Conservation (phyloP, 2,113 vertebrate genomes). For the Argyrosomus japonicus region DNA sequence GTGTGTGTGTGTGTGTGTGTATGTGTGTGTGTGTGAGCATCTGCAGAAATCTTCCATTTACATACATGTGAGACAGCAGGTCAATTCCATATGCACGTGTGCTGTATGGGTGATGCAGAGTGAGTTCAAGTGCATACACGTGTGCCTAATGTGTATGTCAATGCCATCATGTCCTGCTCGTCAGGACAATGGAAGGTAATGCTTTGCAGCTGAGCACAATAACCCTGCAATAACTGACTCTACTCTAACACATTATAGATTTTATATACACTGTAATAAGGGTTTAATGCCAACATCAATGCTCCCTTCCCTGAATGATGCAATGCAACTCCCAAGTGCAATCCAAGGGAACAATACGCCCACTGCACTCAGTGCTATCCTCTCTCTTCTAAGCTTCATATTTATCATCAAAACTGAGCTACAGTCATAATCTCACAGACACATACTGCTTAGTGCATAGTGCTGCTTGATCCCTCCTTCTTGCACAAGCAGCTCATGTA, state of each 20-base stretch:
- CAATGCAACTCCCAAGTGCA: conserved; percentile 69
- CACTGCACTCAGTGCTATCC: conserved; percentile 46
- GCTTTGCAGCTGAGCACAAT: conserved; percentile 32
- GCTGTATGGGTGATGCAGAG: conserved; percentile 46
- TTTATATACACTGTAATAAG: conserved; percentile 11
- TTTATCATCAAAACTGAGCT: conserved; percentile 57
- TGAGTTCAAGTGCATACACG: conserved; percentile 39
- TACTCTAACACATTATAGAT: conserved; percentile 13
- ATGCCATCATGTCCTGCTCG: conserved; percentile 51
- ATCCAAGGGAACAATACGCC: conserved; percentile 63
- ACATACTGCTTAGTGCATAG: background rate
- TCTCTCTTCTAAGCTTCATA: conserved; percentile 44
- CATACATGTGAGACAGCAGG: conserved; percentile 52
- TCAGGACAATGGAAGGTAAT: conserved; percentile 58
- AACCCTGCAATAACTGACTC: conserved; percentile 32
- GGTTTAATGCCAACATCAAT: conserved; percentile 20
- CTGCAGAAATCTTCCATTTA: conserved; percentile 25
- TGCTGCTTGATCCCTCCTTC: conserved; percentile 34
- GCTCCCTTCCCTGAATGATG: conserved; percentile 57
- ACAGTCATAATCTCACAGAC: conserved; percentile 61
- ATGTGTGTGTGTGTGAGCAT: conserved; percentile 7
- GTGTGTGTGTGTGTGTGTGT: background rate
- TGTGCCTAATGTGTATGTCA: conserved; percentile 61
- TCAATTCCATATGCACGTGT: conserved; percentile 49
- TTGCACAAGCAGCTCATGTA: conserved; percentile 13